A percentile compares a stretch with the other conserved stretches of the same genome.
phyloP scores from a whole-genome alignment of 2,113 vertebrate genomes.

The Merops nubicus region DNA sequence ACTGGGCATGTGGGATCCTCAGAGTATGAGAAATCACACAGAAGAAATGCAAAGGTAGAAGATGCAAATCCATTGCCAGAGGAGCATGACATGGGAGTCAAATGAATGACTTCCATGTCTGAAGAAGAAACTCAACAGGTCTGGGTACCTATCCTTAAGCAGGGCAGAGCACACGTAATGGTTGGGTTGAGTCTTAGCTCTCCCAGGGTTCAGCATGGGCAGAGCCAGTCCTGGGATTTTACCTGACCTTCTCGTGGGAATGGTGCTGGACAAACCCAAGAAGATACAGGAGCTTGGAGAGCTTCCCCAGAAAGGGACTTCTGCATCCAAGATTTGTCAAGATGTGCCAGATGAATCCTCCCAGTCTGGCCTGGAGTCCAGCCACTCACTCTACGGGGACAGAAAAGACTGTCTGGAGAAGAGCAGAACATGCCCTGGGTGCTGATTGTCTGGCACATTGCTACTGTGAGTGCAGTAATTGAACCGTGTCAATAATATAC shows the following conservation, averaged over 20 bases:
- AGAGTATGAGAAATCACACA: not conserved
- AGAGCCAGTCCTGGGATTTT: not conserved
- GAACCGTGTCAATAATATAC: not conserved
- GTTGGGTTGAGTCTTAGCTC: not conserved
- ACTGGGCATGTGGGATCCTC: not conserved
- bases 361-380: not conserved
- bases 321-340: not conserved
- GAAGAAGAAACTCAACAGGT: not conserved
- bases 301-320: not conserved
- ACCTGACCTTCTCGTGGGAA: fast-evolving
- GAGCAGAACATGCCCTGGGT: not conserved
- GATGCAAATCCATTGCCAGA: slow-evolving; percentile 20
- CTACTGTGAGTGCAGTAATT: not conserved
- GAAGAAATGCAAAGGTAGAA: slow-evolving; percentile 17
- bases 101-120: not conserved
- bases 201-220: fast-evolving
- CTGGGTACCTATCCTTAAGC: not conserved
- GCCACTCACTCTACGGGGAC: not conserved
- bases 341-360: not conserved
- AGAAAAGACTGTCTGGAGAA: not conserved
- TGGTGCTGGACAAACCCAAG: not conserved
- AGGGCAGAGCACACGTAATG: not conserved
- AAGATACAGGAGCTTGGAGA: not conserved
- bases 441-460: not conserved
- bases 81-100: not conserved